Conservation (phyloP, 2,113 vertebrate species). For the Chauna torquata region DNA sequence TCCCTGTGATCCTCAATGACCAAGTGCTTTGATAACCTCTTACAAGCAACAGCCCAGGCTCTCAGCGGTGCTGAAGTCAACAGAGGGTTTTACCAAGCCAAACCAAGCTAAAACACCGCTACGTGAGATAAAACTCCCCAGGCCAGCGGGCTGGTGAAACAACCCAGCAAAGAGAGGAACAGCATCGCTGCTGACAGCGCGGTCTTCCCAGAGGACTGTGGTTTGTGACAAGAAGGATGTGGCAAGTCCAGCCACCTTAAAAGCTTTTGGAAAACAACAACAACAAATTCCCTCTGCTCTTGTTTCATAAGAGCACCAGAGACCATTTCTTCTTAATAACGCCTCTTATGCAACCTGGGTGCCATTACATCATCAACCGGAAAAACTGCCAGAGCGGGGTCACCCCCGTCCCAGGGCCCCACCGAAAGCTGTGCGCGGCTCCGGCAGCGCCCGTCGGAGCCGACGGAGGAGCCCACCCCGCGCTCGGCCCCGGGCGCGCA, state of each 20-base stretch:
- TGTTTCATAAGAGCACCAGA: background rate
- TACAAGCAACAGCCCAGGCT: background rate
- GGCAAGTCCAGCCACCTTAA: background rate
- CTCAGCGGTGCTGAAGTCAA: background rate
- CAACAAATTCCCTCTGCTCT: background rate
- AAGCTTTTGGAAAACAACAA: background rate
- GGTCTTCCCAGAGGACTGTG: background rate
- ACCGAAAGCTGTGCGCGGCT: background rate
- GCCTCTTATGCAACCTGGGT: background rate
- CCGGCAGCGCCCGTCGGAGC: background rate
- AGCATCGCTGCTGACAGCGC: accelerated
- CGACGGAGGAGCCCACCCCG: background rate
- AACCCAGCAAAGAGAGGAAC: background rate
- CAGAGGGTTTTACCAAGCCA: background rate
- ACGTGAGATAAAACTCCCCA: background rate
- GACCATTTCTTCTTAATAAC: background rate
- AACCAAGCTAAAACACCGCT: background rate
- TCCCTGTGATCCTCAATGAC: background rate
- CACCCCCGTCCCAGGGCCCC: background rate
- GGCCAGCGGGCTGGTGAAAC: accelerated
- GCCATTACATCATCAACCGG: background rate
- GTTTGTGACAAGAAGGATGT: background rate
- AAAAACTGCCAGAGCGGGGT: background rate
- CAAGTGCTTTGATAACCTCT: background rate
- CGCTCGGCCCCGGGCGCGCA: accelerated